Evolutionary conservation across 2,113 vertebrate species (phyloP), one percentile per base, ranked within the genome.

Genomic region (Bothrops jararaca): DNA sequence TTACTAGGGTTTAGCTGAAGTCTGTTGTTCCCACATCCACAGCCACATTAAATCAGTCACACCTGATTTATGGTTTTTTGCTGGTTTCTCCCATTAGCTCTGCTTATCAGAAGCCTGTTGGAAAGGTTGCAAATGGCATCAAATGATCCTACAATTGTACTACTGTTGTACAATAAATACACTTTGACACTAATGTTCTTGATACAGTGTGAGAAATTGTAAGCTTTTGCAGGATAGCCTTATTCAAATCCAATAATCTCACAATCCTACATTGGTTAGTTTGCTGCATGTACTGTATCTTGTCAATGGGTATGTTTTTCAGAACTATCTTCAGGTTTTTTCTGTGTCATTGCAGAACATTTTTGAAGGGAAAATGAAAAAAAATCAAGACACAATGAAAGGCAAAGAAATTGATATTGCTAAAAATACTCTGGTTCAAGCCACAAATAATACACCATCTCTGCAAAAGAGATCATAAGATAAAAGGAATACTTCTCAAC

Each of bases 371-470:
- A 92, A 87, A 64, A 24, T 74, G 23, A 3, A 89, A 89, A 39
- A 74, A 54, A 53, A 52, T 52, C 13, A 69, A 86, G 23, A 58
- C 74, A 86, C 10, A 26, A 34, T 48, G 15, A 86, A 86, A 87
- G 24, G 13, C 45, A 64, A 45, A 92, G 48, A 74, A 18, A 92
- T 69, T 24, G 50, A 88, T 53, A 92, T 53, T 54, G 24, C 86
- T 53, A 69, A 69, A 92, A 92, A 54, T 92, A 92, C n/a, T 9
- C n/a, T 88, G 58, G n/a, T 88, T 88, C 48, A 26, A 88, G 26
- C 86, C 91, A 88, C 48, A 92, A 69, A 88, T 23, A 64, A 7
- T 58, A 87, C 56, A 53, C 53, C 69, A 60, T 53, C 86, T 34
- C 54, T 88, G 13, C 86, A 88, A 64, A 86, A 88, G 50, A 26